Base-by-base conservation (phyloP, 2,797 vertebrate species). In the Acropternis orthonyx region DNA sequence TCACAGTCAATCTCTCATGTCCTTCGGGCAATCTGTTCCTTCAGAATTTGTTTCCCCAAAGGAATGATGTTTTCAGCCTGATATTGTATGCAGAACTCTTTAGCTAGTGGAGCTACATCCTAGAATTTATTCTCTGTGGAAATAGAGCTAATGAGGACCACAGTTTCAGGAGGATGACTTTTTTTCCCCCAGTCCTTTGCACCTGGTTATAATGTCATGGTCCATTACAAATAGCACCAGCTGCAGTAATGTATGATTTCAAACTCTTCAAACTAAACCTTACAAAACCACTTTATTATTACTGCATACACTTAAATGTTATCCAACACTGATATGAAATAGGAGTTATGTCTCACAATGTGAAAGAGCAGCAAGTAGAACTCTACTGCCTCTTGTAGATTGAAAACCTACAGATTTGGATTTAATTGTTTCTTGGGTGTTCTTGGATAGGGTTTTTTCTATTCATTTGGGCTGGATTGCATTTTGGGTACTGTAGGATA, bases 81-180 rank as follows among this genome's bases (percentile, higher is more conserved):
- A 6, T 26, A 34, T 17, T 0, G 0, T 16, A 12, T 4, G 23
- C 30, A 55, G 51, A 83, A 37, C 18, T 49, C 12, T 24, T 58
- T 30, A 72, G 36, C 21, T 48, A 85, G 20, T 62, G 43, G 27
- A 77, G 32, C 7, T 41, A 22, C 37, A 85, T 51, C 56, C 52
- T 49, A 34, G 21, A 81, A 48, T 55, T 90, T 69, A 75, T 63
- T 51, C 11, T 68, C 30, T 67, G 30, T 48, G 41, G 43, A 92
- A 84, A 69, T 17, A 54, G 6, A 84, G 44, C 13, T 88, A 69
- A 55, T 14, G 23, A 90, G 12, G 26, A 78, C 34, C 15, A 36
- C 9, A 59, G 7, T 36, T 93, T 63, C 41, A 76, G 56, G 21
- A 76, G 80, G 51, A 62, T 27, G 1, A 48, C 14, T 10, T 52